A percentile compares a stretch with the other conserved stretches of the same genome.
Evolutionary conservation across 2,797 vertebrate species (phyloP).

Genomic region (Diglossa cyanea): DNA sequence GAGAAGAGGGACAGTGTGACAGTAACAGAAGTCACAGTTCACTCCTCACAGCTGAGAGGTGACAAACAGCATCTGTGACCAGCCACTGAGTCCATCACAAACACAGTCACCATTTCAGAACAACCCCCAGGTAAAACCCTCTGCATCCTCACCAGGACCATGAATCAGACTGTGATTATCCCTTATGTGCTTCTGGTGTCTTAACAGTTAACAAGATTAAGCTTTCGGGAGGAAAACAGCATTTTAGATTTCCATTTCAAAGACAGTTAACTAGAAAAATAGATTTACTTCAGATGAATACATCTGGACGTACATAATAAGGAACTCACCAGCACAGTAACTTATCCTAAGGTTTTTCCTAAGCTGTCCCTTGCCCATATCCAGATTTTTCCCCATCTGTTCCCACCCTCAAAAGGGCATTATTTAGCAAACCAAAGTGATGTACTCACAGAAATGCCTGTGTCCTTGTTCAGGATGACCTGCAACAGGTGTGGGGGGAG

Average conservation of each 20-base stretch:
- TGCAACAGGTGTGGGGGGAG: conserved; percentile 95
- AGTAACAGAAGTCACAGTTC: background rate
- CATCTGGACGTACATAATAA: rapidly evolving
- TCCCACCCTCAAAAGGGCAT: background rate
- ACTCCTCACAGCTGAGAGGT: background rate
- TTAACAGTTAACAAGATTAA: background rate
- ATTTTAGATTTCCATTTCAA: background rate
- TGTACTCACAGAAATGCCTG: conserved; percentile 90
- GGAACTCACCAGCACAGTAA: background rate
- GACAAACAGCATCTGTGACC: background rate
- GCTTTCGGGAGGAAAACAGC: background rate
- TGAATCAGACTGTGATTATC: background rate
- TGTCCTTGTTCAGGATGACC: conserved; percentile 98
- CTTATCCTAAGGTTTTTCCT: background rate
- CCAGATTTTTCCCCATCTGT: background rate
- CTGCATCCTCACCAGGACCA: background rate
- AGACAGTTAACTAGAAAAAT: background rate
- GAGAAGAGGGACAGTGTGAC: background rate
- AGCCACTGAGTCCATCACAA: background rate
- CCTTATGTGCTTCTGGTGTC: background rate
- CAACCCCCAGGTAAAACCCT: background rate
- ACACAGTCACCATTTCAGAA: background rate
- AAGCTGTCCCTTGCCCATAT: background rate
- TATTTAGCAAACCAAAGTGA: background rate
- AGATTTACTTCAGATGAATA: background rate